Evolutionary conservation across 2,888 invertebrate genomes (phyloP).

Genomic region (Thecocarcelia acutangulata): DNA sequence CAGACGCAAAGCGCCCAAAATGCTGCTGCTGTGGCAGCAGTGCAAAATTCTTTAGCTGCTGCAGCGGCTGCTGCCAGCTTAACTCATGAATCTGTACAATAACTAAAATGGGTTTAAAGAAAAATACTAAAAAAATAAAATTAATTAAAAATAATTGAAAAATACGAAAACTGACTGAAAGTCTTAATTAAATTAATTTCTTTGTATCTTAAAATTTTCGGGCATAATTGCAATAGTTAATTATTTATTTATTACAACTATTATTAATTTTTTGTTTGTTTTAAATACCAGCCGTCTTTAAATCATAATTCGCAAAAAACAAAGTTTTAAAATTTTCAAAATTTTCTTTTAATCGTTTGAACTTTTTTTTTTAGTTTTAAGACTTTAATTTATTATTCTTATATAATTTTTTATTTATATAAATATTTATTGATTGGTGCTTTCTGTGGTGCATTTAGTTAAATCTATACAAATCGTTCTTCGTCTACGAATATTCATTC

Average conservation of each 20-base stretch:
- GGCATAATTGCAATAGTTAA: constrained; percentile 77
- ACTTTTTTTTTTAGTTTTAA: constrained; percentile 46
- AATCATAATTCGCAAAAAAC: constrained; percentile 7
- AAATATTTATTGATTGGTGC: constrained; percentile 65
- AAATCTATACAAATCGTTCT: constrained; percentile 61
- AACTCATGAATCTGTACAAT: constrained; percentile 77
- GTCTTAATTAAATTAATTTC: constrained; percentile 36
- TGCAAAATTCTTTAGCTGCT: constrained; percentile 69
- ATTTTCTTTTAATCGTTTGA: background rate
- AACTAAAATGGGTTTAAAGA: constrained; percentile 36
- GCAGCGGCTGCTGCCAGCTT: constrained; percentile 69
- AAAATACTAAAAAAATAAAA: background rate
- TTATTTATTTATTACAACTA: constrained; percentile 55
- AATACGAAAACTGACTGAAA: constrained; percentile 59
- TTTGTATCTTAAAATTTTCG: constrained; percentile 70
- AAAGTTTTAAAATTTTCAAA: constrained; percentile 30
- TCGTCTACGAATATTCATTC: constrained; percentile 11
- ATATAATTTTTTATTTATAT: constrained; percentile 47
- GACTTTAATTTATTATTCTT: constrained; percentile 45
- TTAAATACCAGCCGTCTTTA: constrained; percentile 23
- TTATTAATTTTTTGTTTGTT: constrained; percentile 31
- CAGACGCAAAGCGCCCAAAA: constrained; percentile 72
- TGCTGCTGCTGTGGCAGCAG: constrained; percentile 71
- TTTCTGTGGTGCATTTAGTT: constrained; percentile 69
- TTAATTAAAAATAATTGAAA: constrained; percentile 12